Conservation (phyloP, 2,113 vertebrate species). For the Malurus cyaneus region DNA sequence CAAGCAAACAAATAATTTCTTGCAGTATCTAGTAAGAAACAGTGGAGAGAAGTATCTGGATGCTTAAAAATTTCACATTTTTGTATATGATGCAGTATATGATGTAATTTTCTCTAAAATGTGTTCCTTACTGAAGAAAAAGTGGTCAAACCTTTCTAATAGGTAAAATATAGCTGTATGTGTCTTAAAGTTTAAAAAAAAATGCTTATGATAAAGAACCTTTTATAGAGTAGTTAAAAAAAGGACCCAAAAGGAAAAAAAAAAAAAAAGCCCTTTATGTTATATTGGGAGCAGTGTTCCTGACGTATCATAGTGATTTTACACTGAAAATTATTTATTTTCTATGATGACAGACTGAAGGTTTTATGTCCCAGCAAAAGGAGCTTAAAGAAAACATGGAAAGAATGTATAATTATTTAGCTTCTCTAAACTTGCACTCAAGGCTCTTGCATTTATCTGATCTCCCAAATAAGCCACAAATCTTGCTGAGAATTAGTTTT, state of each 20-base stretch:
- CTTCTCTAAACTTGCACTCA: not conserved
- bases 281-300: not conserved
- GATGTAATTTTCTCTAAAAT: not conserved
- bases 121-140: not conserved
- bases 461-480: not conserved
- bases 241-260: not conserved
- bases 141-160: not conserved
- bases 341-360: not conserved
- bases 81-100: not conserved
- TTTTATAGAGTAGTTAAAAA: not conserved
- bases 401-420: not conserved
- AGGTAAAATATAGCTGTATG: not conserved
- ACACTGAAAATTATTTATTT: not conserved
- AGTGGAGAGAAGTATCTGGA: not conserved
- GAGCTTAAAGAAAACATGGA: not conserved
- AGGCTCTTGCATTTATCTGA: not conserved
- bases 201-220: not conserved
- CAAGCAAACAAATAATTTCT: not conserved
- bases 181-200: not conserved
- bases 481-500: not conserved
- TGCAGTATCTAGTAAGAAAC: not conserved
- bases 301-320: not conserved
- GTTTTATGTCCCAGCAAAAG: not conserved
- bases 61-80: not conserved
- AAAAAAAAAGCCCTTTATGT: not conserved